Conservation (phyloP, 2,797 vertebrate species). For the Pseudochromis fuscus region DNA sequence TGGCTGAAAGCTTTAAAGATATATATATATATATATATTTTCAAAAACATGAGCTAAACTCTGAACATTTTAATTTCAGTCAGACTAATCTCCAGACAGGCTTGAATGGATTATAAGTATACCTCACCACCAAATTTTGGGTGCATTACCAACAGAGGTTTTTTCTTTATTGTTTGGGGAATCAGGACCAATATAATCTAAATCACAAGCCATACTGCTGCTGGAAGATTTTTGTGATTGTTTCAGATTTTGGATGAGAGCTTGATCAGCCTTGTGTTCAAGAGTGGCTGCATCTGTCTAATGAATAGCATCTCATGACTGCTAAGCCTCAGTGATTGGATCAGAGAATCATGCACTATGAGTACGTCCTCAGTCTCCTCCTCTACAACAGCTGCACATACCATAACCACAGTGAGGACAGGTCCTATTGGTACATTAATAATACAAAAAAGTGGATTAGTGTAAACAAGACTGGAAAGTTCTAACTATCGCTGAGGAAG, state of each 20-base stretch:
- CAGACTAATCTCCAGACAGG: conserved; percentile 51
- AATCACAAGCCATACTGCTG: conserved; percentile 54
- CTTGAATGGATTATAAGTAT: conserved; percentile 74
- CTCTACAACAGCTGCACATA: conserved; percentile 26
- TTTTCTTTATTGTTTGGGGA: conserved; percentile 68
- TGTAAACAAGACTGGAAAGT: conserved; percentile 44
- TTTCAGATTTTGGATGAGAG: conserved; percentile 55
- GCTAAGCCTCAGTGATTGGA: conserved; percentile 80
- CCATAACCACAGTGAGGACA: conserved; percentile 34
- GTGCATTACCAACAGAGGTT: conserved; percentile 50
- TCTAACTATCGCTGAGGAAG: not conserved
- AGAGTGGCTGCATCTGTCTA: conserved; percentile 78
- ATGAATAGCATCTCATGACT: conserved; percentile 69
- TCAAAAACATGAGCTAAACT: too few species aligned
- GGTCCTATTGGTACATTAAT: conserved; percentile 5
- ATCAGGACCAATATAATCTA: conserved; percentile 76
- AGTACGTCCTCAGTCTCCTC: conserved; percentile 50
- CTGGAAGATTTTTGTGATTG: conserved; percentile 55
- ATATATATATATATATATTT: too few species aligned
- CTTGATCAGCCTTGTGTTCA: conserved; percentile 51
- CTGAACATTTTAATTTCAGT: conserved; percentile 49
- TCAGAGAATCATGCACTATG: conserved; percentile 48
- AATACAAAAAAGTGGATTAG: conserved; percentile 53
- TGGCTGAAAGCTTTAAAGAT: too few species aligned
- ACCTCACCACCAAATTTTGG: conserved; percentile 53